phyloP scores from a whole-genome alignment of 2,113 vertebrate genomes.

The Chrysochloris asiatica region DNA sequence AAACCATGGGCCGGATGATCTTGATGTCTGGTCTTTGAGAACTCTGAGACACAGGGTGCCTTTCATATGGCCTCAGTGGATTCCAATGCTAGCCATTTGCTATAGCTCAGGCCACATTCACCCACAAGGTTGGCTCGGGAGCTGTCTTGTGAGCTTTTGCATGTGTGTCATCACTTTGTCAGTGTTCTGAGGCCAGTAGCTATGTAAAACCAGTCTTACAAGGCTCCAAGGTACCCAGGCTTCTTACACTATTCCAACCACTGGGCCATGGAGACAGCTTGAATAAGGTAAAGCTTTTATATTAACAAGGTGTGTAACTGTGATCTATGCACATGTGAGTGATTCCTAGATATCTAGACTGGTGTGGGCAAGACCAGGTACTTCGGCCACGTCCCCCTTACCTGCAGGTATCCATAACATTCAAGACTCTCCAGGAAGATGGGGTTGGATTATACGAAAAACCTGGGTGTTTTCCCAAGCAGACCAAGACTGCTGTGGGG shows the following conservation, averaged over 20 bases:
- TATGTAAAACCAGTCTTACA: neutral
- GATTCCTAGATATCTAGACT: neutral
- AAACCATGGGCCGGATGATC: neutral
- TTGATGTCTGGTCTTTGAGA: neutral
- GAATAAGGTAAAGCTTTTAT: neutral
- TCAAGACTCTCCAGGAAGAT: neutral
- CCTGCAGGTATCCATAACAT: neutral
- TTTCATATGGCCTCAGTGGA: fast-evolving
- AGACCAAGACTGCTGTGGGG: neutral
- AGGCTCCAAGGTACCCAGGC: neutral
- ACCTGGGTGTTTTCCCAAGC: neutral
- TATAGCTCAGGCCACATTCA: neutral
- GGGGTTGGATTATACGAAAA: neutral
- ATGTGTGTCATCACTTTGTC: neutral
- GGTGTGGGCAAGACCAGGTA: neutral
- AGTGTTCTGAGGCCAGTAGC: neutral
- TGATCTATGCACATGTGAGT: neutral
- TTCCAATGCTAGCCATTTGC: neutral
- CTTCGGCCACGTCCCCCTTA: neutral
- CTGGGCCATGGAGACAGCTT: neutral
- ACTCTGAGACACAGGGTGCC: neutral
- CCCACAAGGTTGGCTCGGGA: neutral
- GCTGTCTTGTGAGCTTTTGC: neutral
- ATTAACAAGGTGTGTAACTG: neutral
- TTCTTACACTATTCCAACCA: neutral